Evolutionary conservation across 2,113 vertebrate species (phyloP).

Genomic region (Porphyrio hochstetteri): DNA sequence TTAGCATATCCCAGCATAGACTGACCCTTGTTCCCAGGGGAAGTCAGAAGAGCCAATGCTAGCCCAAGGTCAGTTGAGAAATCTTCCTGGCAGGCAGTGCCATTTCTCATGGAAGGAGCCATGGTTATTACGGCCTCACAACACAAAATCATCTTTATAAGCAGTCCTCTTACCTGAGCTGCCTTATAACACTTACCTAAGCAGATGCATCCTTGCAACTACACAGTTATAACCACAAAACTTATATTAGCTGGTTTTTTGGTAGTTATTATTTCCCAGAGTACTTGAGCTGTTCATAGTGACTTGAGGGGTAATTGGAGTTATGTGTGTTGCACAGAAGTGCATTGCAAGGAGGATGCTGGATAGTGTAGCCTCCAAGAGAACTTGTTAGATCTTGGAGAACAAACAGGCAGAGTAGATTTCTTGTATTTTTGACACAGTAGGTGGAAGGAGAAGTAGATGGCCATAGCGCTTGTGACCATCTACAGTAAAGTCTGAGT

Average conservation of each 20-base stretch:
- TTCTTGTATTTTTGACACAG: not conserved
- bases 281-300: not conserved
- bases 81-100: not conserved
- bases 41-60: not conserved
- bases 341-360: not conserved
- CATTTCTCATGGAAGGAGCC: not conserved
- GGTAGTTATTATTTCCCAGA: not conserved
- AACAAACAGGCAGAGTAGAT: not conserved
- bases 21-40: not conserved
- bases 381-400: not conserved
- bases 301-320: not conserved
- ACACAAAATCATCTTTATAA: not conserved
- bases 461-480: not conserved
- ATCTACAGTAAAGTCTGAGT: not conserved
- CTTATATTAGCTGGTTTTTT: rapidly evolving
- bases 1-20: not conserved
- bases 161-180: not conserved
- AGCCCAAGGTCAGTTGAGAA: not conserved
- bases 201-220: not conserved
- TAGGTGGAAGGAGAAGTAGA: not conserved
- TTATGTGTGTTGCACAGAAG: not conserved
- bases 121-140: not conserved
- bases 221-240: not conserved
- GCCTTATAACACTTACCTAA: not conserved
- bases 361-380: not conserved